phyloP scores from a whole-genome alignment of 2,113 vertebrate genomes.

The Rhinogobius similis region DNA sequence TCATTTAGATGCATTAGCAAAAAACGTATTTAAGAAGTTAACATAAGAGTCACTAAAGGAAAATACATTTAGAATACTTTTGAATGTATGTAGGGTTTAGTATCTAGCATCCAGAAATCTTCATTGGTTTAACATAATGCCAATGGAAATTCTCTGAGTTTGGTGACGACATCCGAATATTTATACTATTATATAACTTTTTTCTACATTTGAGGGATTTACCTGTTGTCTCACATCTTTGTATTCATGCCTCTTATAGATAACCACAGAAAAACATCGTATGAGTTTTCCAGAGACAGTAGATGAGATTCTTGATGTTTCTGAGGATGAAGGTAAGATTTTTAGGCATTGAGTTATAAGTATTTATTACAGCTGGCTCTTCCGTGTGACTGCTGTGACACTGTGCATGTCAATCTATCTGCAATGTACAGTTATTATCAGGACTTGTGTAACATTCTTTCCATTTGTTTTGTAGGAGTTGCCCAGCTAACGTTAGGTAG shows the following conservation, averaged over 20 bases:
- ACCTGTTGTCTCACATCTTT: background rate
- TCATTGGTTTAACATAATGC: too few relatives aligned
- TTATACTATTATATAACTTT: too few relatives aligned
- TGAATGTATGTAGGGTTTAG: too few relatives aligned
- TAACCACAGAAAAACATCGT: constrained; percentile 88
- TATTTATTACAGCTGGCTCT: constrained; percentile 33
- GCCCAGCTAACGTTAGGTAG: constrained; percentile 83
- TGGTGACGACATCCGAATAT: too few relatives aligned
- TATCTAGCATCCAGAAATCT: too few relatives aligned
- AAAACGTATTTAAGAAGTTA: too few relatives aligned
- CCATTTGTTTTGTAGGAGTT: constrained; percentile 76
- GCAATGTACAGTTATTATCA: background rate
- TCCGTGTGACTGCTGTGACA: constrained; percentile 9
- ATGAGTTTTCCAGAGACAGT: constrained; percentile 98
- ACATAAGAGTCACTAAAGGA: too few relatives aligned
- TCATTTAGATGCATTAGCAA: too few relatives aligned
- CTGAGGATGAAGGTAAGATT: constrained; percentile 93
- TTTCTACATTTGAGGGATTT: constrained; percentile 1
- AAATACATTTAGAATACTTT: too few relatives aligned
- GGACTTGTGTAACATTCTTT: constrained; percentile 57
- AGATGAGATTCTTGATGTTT: constrained; percentile 95
- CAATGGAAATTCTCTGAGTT: too few relatives aligned
- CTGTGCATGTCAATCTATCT: background rate
- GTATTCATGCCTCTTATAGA: constrained; percentile 53
- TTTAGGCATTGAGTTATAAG: background rate